Base-by-base conservation (phyloP, 2,888 invertebrate species). In the Fragum fragum region DNA sequence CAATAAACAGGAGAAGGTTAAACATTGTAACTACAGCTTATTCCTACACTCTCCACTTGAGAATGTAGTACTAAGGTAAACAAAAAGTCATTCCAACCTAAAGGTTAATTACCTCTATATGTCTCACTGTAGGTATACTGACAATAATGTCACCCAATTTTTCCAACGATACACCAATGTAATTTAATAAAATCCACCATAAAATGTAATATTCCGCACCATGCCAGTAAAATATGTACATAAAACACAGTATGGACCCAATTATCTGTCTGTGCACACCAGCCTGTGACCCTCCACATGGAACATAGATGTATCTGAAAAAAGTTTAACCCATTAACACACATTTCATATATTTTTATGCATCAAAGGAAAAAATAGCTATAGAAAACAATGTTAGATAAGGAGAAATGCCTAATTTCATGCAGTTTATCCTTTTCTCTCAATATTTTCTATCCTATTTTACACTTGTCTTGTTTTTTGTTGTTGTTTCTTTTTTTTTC, bases 191-290 rank as follows among this genome's bases (percentile, higher is more conserved):
- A n/a, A 97, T 96, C 98, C 99, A 99, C 76, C 97, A 95, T 80
- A 98, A 96, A 86, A 98, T 96, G 90, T 96, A 96, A 85, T 95
- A 95, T 81, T 96, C 96, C 66, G 96, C 96, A 47, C 98, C 98
- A 94, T 99, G 99, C 99, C 99, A 99, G 81, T 98, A 93, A 91
- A 96, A 98, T 39, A 98, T 97, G 94, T 98, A 99, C 26, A 95
- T 91, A 94, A 99, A 98, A 92, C 97, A 97, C 1, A 96, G 88
- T 55, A 96, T 95, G n/a, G 97, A 97, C 1, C 97, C 97, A 28
- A 96, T 90, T 1, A 97, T 93, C 93, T 94, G 94, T n/a, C 94
- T 76, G 26, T 87, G 80, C 18, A 94, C 61, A 0, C 94, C 94
- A 57, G 92, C 90, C 2, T 94, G 87, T 85, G 93, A 90, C 94